Conservation (phyloP, 2,797 vertebrate genomes). For the Enteromius afrohamiltoni region DNA sequence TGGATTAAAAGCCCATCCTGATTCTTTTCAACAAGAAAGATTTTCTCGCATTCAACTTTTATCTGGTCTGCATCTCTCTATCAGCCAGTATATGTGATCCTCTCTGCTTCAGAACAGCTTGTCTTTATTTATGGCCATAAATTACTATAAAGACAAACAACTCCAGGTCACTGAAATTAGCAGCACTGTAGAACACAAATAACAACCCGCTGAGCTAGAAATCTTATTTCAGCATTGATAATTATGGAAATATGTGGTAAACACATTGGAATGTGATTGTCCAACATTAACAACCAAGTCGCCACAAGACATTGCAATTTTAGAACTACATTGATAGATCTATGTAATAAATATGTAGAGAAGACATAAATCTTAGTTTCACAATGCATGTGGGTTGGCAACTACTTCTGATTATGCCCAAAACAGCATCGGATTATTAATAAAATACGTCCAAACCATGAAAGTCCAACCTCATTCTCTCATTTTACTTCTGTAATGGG, state of each 20-base stretch:
- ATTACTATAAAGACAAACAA: conserved; percentile 35
- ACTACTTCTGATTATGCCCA: conserved; percentile 3
- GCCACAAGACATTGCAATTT: conserved; percentile 8
- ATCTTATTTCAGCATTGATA: conserved; percentile 10
- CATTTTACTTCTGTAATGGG: not conserved
- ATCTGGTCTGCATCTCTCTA: not conserved
- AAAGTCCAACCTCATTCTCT: not conserved
- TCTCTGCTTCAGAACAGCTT: not conserved
- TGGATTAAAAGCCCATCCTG: not conserved
- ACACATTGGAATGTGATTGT: conserved; percentile 31
- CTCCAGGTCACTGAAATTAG: conserved; percentile 33
- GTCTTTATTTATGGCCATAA: conserved; percentile 31
- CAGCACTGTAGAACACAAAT: conserved; percentile 10
- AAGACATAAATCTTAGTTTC: conserved; percentile 4
- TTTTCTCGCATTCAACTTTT: not conserved
- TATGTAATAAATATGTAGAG: not conserved
- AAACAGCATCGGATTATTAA: not conserved
- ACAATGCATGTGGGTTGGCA: not conserved
- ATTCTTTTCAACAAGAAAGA: not conserved
- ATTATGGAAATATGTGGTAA: conserved; percentile 31
- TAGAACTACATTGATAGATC: conserved; percentile 13
- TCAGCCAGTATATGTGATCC: not conserved
- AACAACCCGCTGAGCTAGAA: conserved; percentile 16
- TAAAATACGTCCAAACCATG: not conserved
- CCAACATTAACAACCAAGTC: conserved; percentile 25